Evolutionary conservation across 2,113 vertebrate species (phyloP).

Genomic region (Excalfactoria chinensis): DNA sequence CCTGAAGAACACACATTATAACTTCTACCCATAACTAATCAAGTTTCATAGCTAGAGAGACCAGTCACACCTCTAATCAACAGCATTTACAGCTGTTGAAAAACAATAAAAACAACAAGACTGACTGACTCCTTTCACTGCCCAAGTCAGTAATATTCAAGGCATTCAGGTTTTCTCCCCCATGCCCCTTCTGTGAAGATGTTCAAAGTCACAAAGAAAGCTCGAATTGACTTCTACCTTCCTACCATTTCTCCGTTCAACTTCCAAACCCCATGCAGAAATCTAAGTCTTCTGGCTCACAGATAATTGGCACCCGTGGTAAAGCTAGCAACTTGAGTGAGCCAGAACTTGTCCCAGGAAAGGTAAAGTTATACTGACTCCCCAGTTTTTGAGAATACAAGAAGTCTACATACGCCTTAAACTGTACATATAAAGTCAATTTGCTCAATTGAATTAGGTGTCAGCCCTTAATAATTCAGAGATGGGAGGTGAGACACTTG

Average conservation of each 20-base stretch:
- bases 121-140: background rate
- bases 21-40: background rate
- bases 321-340: background rate
- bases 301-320: background rate
- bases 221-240: background rate
- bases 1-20: background rate
- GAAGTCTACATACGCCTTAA: background rate
- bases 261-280: background rate
- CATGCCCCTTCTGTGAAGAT: background rate
- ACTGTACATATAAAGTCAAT: background rate
- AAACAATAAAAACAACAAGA: background rate
- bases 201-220: background rate
- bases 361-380: background rate
- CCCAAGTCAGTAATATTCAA: background rate
- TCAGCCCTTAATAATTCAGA: background rate
- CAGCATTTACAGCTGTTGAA: background rate
- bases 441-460: background rate
- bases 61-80: background rate
- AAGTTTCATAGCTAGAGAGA: background rate
- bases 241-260: background rate
- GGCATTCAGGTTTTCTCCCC: accelerated
- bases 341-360: background rate
- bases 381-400: background rate
- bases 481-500: background rate
- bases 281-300: background rate